Base-by-base conservation (phyloP, 2,888 invertebrate genomes). In the Tinea trinotella region DNA sequence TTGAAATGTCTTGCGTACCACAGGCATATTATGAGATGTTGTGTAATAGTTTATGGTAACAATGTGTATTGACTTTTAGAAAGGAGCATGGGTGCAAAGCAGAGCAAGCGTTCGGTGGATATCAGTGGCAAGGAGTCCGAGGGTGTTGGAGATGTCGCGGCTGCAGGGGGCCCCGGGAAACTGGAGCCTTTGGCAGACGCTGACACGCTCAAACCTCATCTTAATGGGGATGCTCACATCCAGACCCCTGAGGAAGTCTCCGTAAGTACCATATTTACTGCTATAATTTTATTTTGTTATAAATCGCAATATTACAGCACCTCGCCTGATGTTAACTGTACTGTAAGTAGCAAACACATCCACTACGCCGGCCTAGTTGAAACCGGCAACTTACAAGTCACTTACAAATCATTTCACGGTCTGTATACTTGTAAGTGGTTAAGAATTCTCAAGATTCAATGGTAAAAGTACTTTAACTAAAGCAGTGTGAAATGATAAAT, bases 51-150 rank as follows among this genome's bases (percentile, higher is more conserved):
- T n/a, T n/a, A n/a, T n/a, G n/a, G n/a, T n/a, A n/a, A n/a, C n/a
- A n/a, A n/a, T n/a, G n/a, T n/a, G n/a, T n/a, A n/a, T n/a, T n/a
- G n/a, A n/a, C 7, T 22, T 22, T 22, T 35, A 10, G 12, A 35
- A 44, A 44, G 44, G 15, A 81, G 66, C 61, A 94, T 94, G 94
- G 94, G 94, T 87, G 93, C 91, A 82, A 90, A 91, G 88, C 93
- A 93, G 88, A 94, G 94, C 84, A 94, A 93, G 84, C 91, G 93
- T 86, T 94, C 94, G 70, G 93, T 94, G 78, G 94, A 94, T 77
- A 94, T 94, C 79, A 93, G 93, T 76, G 90, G 90, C 66, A 89
- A 90, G 78, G 83, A 91, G 88, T 84, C 83, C 53, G 89, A 89
- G 64, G 86, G 87, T 58, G 89, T 89, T 56, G 88, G 89, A 56